Evolutionary conservation across 2,113 vertebrate genomes (phyloP), one percentile per base, ranked within the genome.

Genomic region (Pedetes capensis): DNA sequence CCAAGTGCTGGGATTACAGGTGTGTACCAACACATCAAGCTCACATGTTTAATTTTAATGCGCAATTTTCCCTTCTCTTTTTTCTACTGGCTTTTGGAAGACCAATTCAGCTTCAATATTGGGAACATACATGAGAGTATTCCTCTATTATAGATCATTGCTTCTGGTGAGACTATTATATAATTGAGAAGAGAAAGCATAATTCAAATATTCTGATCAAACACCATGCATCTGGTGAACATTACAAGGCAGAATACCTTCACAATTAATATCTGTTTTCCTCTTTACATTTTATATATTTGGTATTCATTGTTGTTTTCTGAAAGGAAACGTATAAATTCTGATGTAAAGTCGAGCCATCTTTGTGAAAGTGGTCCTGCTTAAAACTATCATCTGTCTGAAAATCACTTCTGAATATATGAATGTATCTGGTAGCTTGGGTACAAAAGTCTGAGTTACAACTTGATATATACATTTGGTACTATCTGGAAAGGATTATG

Each of bases 271-370:
- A 79, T 44, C 51, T 76, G n/a, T n/a, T 64, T 92, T 32, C 37
- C 22, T 83, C 55, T 72, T 83, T 79, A 91, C 20, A 51, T 72
- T 84, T 42, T 79, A 32, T 83, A 34, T 84, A 84, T 94, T 79
- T 96, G 44, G 22, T 55, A 27, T 55, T 91, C 55, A 83, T 44
- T 96, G 68, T 69, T 64, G 34, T 88, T 85, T 92, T 42, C 75
- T 71, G 49, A 64, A 87, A 95, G 68, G 84, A 89, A 92, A 68
- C 89, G 49, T 74, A 20, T 61, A 68, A 66, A 85, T 53, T 74
- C 44, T 85, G 6, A 75, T 61, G 59, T 59, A 75, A 85, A 85
- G 20, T 92, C 34, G 49, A 55, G 32, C 39, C 51, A 74, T 53
- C 72, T 94, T 74, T 84, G 51, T 85, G 47, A 85, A 80, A 85